Evolutionary conservation across 1,140 invertebrate genomes (phyloP), one percentile per base, ranked within the genome.

Genomic region (Philaenus spumarius): DNA sequence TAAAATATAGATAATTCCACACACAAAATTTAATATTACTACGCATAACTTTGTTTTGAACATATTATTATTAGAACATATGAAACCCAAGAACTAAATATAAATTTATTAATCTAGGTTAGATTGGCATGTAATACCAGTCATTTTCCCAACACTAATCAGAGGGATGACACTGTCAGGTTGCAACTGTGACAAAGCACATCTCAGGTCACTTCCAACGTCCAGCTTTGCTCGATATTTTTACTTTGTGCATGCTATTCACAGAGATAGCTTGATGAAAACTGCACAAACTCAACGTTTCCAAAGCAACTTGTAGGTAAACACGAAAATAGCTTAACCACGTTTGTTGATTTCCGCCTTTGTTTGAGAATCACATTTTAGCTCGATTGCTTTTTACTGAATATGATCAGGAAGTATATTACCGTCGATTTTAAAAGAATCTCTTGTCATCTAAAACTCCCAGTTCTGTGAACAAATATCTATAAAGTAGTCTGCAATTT

Each of bases 181-280:
- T n/a, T n/a, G 23, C 47, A 61, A 53, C 56, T n/a, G 7, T 43
- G 59, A 58, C 24, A 63, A 20, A 51, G 52, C 22, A 47, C 61
- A 43, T 9, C 59, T 35, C 12, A 61, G 51, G 48, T 30, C 43
- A 40, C 34, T 54, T 35, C 22, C 35, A 22, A 63, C 55, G 24
- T 58, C 55, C 20, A 63, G 42, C 37, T 2, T 2, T 39, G 40
- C 43, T 52, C 54, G 24, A 43, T 60, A 57, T 45, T 60, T 60
- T n/a, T 43, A 55, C 56, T 66, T 66, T 42, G 62, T 60, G 19
- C 53, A 30, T 54, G 54, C 60, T 40, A 62, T 37, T 64, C 58
- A 47, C 53, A 65, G 30, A 62, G 51, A 53, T 64, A 66, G 42
- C 60, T 57, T 1, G 59, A 56, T 46, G 46, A 55, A 61, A 61